A percentile compares a stretch with the other conserved stretches of the same genome.
Conservation (phyloP, 2,113 vertebrate species). For the Pseudolaguvia tuberculata region DNA sequence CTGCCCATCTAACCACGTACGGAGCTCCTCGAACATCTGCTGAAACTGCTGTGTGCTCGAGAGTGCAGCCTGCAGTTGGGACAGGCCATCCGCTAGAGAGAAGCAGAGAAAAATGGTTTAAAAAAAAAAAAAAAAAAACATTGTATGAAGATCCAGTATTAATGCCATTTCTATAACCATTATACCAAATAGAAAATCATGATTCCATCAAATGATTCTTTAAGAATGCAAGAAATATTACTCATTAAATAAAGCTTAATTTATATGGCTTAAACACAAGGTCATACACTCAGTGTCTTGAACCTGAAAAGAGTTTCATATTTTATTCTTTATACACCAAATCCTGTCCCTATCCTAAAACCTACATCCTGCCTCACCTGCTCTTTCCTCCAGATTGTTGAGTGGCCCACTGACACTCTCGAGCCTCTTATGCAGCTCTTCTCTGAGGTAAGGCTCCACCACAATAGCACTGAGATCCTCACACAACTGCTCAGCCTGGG, state of each 20-base stretch:
- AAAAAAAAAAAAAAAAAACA: background rate
- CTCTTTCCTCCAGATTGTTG: slow-evolving; percentile 85
- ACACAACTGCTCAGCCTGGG: slow-evolving; percentile 80
- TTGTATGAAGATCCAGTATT: too few species aligned
- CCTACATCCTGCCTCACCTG: slow-evolving; percentile 69
- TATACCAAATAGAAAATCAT: background rate
- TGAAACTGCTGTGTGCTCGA: slow-evolving; percentile 98
- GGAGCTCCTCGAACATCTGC: slow-evolving; percentile 95
- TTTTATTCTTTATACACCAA: background rate
- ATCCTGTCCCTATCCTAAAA: too few species aligned
- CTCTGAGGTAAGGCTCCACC: slow-evolving; percentile 89
- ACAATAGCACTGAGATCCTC: slow-evolving; percentile 83
- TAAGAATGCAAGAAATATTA: background rate
- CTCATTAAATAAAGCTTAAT: background rate
- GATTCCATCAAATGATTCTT: background rate
- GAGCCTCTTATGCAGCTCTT: slow-evolving; percentile 88
- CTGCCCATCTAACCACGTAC: slow-evolving; percentile 84
- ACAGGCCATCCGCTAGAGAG: slow-evolving; percentile 83
- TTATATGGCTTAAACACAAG: background rate
- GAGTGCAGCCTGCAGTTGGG: slow-evolving; percentile 88
- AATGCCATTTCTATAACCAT: background rate
- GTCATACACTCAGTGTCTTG: background rate
- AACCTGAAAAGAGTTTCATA: background rate
- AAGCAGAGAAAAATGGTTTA: background rate
- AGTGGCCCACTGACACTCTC: slow-evolving; percentile 83